These are phyloP conservation scores for Gymnodraco acuticeps DNA, from an alignment of 2,797 vertebrate species.

Conservation along the genomic window DNA sequence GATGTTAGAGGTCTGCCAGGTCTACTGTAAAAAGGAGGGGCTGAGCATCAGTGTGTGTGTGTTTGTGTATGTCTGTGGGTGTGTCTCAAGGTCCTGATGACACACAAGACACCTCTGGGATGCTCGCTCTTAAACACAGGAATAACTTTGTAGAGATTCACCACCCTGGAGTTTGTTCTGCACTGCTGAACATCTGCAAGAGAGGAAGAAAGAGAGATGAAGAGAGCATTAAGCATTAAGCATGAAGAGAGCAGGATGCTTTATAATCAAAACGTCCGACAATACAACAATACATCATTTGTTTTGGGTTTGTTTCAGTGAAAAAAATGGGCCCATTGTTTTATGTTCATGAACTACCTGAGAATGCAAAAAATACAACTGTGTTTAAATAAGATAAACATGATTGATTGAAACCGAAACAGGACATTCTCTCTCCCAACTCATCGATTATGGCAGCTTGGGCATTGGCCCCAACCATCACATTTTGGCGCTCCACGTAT, in stretches of 20 bases:
- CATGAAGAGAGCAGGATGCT: not conserved
- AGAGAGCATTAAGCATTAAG: not conserved
- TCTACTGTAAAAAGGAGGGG: slow-evolving; percentile 35
- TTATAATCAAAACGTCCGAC: not conserved
- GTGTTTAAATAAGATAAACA: too few species aligned
- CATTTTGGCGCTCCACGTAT: too few species aligned
- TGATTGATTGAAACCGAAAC: too few species aligned
- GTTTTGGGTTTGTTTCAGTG: not conserved
- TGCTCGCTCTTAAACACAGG: slow-evolving; percentile 22
- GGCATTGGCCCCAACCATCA: too few species aligned
- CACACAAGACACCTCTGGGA: slow-evolving; percentile 54
- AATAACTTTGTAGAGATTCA: slow-evolving; percentile 38
- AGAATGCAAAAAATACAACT: not conserved
- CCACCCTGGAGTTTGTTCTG: slow-evolving; percentile 9
- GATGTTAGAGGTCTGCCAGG: slow-evolving; percentile 64
- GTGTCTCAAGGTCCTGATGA: slow-evolving; percentile 56
- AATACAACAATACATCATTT: not conserved
- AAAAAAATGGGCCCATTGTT: not conserved
- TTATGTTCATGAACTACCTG: not conserved
- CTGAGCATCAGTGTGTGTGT: slow-evolving; percentile 37
- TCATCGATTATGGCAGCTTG: too few species aligned
- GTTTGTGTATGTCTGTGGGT: slow-evolving; percentile 18
- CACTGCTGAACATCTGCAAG: slow-evolving; percentile 47
- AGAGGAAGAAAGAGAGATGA: slow-evolving; percentile 8
- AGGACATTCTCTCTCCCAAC: too few species aligned